Evolutionary conservation across 2,888 invertebrate genomes (phyloP).

Genomic region (Halocaridina rubra): DNA sequence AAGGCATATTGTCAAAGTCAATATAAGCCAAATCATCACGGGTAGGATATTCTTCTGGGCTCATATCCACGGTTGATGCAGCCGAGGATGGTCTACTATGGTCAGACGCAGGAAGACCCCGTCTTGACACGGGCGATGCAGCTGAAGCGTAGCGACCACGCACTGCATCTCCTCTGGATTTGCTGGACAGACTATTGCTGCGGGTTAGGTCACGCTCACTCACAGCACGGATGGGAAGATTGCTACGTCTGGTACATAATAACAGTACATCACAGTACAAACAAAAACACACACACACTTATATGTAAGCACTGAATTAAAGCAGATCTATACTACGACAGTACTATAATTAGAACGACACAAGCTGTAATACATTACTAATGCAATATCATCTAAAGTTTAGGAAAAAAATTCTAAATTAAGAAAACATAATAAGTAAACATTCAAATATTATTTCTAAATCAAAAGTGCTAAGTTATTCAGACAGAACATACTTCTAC

Average conservation of each 20-base stretch:
- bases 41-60: slow-evolving; percentile 58
- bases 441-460: too few species aligned
- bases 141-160: slow-evolving; percentile 36
- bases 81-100: slow-evolving; percentile 61
- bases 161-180: slow-evolving; percentile 38
- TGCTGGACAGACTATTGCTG: slow-evolving; percentile 51
- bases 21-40: slow-evolving; percentile 35
- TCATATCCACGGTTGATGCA: slow-evolving; percentile 59
- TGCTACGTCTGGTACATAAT: slow-evolving; percentile 40
- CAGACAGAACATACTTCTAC: too few species aligned
- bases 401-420: too few species aligned
- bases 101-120: slow-evolving; percentile 47
- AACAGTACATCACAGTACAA: slow-evolving; percentile 25
- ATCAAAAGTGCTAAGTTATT: too few species aligned
- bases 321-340: too few species aligned
- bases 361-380: too few species aligned
- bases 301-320: too few species aligned
- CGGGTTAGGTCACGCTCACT: slow-evolving; percentile 63
- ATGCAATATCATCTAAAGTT: too few species aligned
- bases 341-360: too few species aligned
- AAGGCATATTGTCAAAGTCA: slow-evolving; percentile 58
- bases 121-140: slow-evolving; percentile 25
- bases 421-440: too few species aligned
- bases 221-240: slow-evolving; percentile 55
- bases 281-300: slow-evolving; percentile 18